A percentile compares a stretch with the other conserved stretches of the same genome.
These are phyloP conservation scores for Xylophagus ater DNA, from an alignment of 2,888 invertebrate genomes.

Conservation along the genomic window DNA sequence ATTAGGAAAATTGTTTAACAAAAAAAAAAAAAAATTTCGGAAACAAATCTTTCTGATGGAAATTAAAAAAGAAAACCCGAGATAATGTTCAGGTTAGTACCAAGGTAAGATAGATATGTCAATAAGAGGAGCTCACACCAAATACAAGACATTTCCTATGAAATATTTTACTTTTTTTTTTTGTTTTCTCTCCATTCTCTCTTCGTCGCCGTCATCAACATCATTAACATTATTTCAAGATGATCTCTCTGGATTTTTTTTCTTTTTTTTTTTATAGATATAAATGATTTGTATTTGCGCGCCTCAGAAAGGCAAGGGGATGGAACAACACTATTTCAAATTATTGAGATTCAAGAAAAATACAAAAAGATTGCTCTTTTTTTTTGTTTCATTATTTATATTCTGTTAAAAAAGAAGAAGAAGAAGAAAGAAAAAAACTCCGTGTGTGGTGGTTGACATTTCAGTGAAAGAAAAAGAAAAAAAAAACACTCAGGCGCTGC, in stretches of 20 bases:
- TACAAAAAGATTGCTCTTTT: background rate
- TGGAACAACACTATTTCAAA: slow-evolving; percentile 2
- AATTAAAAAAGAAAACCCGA: slow-evolving; percentile 9
- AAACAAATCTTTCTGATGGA: slow-evolving; percentile 9
- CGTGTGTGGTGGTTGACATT: slow-evolving; percentile 10
- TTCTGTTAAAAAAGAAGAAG: slow-evolving; percentile 2
- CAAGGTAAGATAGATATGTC: background rate
- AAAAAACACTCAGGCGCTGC: background rate
- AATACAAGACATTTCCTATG: background rate
- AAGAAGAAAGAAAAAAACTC: background rate
- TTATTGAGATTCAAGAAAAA: slow-evolving; percentile 2
- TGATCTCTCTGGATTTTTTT: no score
- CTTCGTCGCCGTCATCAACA: background rate
- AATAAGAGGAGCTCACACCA: background rate
- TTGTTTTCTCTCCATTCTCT: background rate
- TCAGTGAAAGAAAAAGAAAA: background rate
- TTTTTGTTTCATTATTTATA: slow-evolving; percentile 2
- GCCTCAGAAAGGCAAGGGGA: background rate
- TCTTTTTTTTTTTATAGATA: no score
- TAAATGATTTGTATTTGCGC: slow-evolving; percentile 4
- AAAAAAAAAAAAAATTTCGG: slow-evolving; percentile 4
- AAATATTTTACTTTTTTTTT: slow-evolving; percentile 4
- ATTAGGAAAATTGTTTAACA: no score
- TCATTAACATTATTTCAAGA: no score
- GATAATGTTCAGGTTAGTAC: slow-evolving; percentile 13